A percentile compares a stretch with the other conserved stretches of the same genome.
phyloP scores from a whole-genome alignment of 2,113 vertebrate species.

The Caloenas nicobarica region DNA sequence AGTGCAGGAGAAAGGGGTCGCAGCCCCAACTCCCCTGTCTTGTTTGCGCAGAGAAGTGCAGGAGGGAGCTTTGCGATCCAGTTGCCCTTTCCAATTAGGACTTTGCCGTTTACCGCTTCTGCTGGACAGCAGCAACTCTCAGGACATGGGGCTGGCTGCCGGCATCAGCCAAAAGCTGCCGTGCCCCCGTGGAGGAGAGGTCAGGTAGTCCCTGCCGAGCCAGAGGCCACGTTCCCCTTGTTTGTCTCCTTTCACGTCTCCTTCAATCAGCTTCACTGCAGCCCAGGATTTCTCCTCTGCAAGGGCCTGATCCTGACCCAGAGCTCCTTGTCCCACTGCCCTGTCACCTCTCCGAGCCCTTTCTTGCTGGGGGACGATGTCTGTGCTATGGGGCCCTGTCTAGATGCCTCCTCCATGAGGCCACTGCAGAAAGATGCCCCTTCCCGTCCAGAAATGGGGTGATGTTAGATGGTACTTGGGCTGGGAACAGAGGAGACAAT shows the following conservation, averaged over 20 bases:
- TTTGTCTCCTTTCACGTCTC: not conserved
- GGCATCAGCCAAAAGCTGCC: not conserved
- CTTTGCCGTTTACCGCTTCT: not conserved
- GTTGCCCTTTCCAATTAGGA: not conserved
- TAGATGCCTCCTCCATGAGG: not conserved
- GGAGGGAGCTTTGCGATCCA: not conserved
- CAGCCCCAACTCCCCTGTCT: fast-evolving
- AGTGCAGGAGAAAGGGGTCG: not conserved
- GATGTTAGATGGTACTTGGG: not conserved
- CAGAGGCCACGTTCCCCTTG: not conserved
- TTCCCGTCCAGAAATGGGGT: fast-evolving
- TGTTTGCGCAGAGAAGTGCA: not conserved
- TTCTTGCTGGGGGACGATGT: not conserved
- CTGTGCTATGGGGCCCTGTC: not conserved
- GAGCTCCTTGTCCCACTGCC: not conserved
- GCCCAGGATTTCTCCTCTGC: not conserved
- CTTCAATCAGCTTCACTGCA: conserved; percentile 24
- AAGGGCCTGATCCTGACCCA: not conserved
- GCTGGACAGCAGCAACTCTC: not conserved
- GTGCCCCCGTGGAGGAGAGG: not conserved
- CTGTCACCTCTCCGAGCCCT: not conserved
- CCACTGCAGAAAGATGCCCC: not conserved
- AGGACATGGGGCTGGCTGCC: fast-evolving
- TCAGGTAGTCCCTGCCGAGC: conserved; percentile 28
- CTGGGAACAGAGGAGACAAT: not conserved